A percentile compares a stretch with the other conserved stretches of the same genome.
Evolutionary conservation across 2,797 vertebrate species (phyloP).

Genomic region (Tarsius wallacei): DNA sequence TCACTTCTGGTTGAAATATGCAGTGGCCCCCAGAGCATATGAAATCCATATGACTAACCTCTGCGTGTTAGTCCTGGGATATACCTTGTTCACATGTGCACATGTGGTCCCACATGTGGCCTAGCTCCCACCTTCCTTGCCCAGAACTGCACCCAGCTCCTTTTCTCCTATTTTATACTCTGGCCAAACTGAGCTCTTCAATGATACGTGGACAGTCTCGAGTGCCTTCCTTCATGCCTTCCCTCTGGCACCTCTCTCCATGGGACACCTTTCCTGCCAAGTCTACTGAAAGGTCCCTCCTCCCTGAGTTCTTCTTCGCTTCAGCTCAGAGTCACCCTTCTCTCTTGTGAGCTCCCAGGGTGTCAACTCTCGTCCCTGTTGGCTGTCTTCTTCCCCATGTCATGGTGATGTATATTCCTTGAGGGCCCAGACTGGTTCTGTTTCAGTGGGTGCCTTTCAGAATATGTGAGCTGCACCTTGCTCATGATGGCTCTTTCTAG

Average conservation of each 20-base stretch:
- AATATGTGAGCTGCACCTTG: not conserved
- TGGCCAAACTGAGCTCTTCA: not conserved
- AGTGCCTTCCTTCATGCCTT: not conserved
- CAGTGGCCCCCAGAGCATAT: not conserved
- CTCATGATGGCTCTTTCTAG: not conserved
- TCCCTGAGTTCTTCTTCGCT: not conserved
- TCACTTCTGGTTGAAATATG: not conserved
- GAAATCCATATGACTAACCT: not conserved
- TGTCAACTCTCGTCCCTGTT: not conserved
- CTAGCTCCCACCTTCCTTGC: not conserved
- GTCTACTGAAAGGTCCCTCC: not conserved
- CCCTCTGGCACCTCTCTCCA: not conserved
- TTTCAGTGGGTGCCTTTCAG: not conserved
- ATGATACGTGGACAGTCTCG: too few relatives aligned
- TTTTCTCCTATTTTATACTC: not conserved
- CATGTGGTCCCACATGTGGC: rapidly evolving
- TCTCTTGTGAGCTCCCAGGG: not conserved
- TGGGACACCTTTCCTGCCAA: not conserved
- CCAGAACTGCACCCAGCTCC: not conserved
- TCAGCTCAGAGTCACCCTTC: not conserved
- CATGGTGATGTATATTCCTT: rapidly evolving
- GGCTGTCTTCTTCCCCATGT: not conserved
- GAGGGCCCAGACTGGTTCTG: not conserved
- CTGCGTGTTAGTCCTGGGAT: too few relatives aligned
- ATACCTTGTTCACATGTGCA: not conserved